Conservation (phyloP, 2,113 vertebrate species). For the Macrotus californicus region DNA sequence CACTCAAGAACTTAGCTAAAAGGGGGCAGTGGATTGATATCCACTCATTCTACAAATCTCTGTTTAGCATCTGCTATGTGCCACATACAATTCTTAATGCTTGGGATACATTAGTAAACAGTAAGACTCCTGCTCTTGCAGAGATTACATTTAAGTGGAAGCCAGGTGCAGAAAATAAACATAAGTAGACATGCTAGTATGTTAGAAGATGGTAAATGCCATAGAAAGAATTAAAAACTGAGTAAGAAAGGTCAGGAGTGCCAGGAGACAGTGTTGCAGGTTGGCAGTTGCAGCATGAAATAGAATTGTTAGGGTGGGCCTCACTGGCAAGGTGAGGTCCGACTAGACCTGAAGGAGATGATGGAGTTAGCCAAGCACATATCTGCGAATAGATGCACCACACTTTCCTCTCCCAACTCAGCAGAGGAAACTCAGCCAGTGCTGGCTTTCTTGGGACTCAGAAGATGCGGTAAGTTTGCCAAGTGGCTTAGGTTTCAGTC, state of each 20-base stretch:
- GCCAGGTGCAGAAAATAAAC: background rate
- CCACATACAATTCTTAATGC: background rate
- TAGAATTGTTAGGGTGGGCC: background rate
- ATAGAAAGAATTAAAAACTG: background rate
- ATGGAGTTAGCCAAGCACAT: background rate
- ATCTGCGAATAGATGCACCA: background rate
- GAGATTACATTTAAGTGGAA: background rate
- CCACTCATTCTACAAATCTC: background rate
- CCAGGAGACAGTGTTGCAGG: accelerated
- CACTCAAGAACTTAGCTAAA: background rate
- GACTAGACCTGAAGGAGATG: background rate
- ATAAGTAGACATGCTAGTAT: background rate
- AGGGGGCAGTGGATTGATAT: background rate
- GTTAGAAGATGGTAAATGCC: background rate
- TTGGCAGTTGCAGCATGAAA: too few species aligned
- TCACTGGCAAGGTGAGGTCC: background rate
- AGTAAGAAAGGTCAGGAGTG: background rate
- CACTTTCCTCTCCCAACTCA: background rate
- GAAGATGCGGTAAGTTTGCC: background rate
- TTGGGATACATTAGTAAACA: background rate
- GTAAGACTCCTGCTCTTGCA: background rate
- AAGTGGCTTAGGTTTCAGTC: constrained; percentile 32
- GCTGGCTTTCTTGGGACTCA: background rate
- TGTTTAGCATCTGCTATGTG: background rate
- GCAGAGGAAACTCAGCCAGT: background rate